A percentile compares a stretch with the other conserved stretches of the same genome.
These are phyloP conservation scores for Stenchaetothrips biformis DNA, from an alignment of 2,888 invertebrate species.

Conservation along the genomic window DNA sequence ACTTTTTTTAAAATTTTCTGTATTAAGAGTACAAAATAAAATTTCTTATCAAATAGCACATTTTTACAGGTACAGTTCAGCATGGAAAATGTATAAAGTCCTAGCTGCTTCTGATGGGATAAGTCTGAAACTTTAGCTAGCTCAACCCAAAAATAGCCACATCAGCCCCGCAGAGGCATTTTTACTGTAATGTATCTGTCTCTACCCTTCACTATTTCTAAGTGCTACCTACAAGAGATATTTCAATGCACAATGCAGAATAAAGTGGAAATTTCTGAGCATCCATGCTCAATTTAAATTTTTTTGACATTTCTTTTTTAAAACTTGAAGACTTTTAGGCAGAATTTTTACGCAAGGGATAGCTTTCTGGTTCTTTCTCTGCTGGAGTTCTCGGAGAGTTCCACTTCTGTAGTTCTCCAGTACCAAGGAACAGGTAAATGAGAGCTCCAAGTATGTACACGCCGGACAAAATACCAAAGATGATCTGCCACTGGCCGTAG, in stretches of 20 bases:
- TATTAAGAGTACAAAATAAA: background rate
- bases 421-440: conserved; percentile 59
- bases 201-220: background rate
- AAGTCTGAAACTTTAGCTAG: background rate
- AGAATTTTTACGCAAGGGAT: background rate
- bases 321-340: background rate
- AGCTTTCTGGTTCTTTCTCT: conserved; percentile 32
- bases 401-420: conserved; percentile 59
- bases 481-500: conserved; percentile 71
- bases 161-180: background rate
- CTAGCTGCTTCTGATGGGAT: background rate
- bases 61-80: background rate
- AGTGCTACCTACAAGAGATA: too few species aligned
- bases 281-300: background rate
- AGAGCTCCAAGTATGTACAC: conserved; percentile 65
- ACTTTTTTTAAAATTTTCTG: background rate
- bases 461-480: conserved; percentile 72
- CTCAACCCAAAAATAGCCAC: background rate
- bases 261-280: background rate
- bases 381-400: conserved; percentile 42
- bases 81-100: background rate
- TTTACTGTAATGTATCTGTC: background rate
- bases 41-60: background rate
- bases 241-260: background rate
- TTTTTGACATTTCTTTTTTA: background rate